Base-by-base conservation (phyloP, 2,113 vertebrate genomes). In the Hippocampus zosterae region DNA sequence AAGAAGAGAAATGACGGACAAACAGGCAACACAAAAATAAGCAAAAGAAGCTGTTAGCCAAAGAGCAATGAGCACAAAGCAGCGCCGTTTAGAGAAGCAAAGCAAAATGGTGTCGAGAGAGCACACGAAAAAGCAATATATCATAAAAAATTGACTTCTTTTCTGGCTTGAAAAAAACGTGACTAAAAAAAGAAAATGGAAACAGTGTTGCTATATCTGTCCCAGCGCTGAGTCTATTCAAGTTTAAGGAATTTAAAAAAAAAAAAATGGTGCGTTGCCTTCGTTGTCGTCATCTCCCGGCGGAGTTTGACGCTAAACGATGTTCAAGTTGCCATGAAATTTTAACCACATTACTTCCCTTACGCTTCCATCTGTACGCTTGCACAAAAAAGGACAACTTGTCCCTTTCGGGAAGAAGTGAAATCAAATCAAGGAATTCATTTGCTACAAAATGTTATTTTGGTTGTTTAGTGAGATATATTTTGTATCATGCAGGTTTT, bases 21-120 rank as follows among this genome's bases (percentile, higher is more conserved):
- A 78, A 91, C 86, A 85, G 88, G 91, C 77, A 89, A 75, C 85
- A 87, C 27, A 65, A 41, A 46, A 86, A 89, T 79, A 87, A 69
- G 80, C 75, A 85, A 87, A 90, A 90, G 73, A 91, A 89, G 85
- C 86, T 84, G 88, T 92, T 92, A 92, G 91, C 89, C 19, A 76
- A 84, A 89, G 78, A 81, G 50, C 44, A 53, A 19, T 81, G 83
- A 68, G 48, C 25, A 65, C 65, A 80, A 44, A 52, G 75, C 66
- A 63, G 74, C 37, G 73, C 71, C 82, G 44, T 72, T 80, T 53
- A 33, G 80, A 73, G 74, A 61, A 46, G 62, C 18, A 65, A 25
- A 44, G n/a, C 41, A 46, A 48, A 48, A 65, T 25, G 42, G 7
- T 10, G 13, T 25, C n/a, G 41, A 15, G 40, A 25, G n/a, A 42